phyloP scores from a whole-genome alignment of 2,113 vertebrate species.

The Forbesichthys papilliferus region DNA sequence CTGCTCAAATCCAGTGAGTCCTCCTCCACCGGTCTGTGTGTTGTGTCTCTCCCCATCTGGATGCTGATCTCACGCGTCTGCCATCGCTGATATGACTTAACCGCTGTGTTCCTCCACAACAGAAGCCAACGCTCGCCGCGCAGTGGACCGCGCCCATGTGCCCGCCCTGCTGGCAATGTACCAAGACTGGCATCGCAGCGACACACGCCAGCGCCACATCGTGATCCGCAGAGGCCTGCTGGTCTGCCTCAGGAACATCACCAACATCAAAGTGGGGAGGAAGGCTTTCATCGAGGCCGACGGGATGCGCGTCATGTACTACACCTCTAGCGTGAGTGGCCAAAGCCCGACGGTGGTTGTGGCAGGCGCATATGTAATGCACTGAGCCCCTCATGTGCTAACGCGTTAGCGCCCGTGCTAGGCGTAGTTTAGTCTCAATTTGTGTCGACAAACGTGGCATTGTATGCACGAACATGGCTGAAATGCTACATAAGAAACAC shows the following conservation, averaged over 20 bases:
- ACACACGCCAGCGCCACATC: conserved; percentile 90
- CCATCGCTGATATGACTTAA: no score
- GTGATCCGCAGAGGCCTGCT: conserved; percentile 93
- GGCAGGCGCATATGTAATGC: no score
- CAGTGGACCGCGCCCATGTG: conserved; percentile 88
- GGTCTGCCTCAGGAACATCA: conserved; percentile 91
- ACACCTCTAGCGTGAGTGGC: conserved; percentile 86
- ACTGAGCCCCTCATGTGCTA: no score
- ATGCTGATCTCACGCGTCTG: no score
- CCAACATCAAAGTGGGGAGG: conserved; percentile 92
- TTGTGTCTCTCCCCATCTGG: neutral
- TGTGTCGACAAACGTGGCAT: no score
- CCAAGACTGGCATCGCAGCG: conserved; percentile 95
- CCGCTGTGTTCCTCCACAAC: conserved; percentile 12
- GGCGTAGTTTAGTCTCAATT: no score
- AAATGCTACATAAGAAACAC: no score
- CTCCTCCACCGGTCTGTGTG: neutral
- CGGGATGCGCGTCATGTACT: conserved; percentile 95
- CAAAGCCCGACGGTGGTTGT: neutral
- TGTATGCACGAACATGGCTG: no score
- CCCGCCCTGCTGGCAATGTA: conserved; percentile 86
- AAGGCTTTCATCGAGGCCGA: conserved; percentile 92
- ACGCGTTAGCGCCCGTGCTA: no score
- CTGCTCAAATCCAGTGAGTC: conserved; percentile 99
- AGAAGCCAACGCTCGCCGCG: conserved; percentile 93